phyloP scores from a whole-genome alignment of 2,797 vertebrate genomes.

The Phrynocephalus guinanensis region DNA sequence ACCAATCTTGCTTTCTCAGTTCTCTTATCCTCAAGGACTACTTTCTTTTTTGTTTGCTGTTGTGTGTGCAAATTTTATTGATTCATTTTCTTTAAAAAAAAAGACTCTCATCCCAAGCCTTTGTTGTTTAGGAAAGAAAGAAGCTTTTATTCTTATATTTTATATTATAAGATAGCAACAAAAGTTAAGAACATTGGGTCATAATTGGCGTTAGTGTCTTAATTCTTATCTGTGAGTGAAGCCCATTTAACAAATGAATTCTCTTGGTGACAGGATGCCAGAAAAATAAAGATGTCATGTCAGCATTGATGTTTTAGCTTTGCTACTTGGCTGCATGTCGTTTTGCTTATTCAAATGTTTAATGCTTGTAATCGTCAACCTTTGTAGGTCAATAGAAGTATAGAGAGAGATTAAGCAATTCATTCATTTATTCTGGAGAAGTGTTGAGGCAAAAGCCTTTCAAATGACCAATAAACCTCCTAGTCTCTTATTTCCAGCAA shows the following conservation, averaged over 20 bases:
- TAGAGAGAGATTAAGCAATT: slow-evolving; percentile 36
- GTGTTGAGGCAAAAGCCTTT: slow-evolving; percentile 27
- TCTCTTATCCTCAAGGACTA: not conserved
- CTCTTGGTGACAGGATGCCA: not conserved
- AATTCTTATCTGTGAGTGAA: slow-evolving; percentile 13
- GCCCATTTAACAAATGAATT: not conserved
- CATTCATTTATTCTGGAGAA: slow-evolving; percentile 10
- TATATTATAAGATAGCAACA: slow-evolving; percentile 13
- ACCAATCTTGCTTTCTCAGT: not conserved
- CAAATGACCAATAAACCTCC: slow-evolving; percentile 30
- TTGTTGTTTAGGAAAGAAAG: not conserved
- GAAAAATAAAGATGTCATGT: slow-evolving; percentile 9
- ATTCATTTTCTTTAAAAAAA: slow-evolving; percentile 36
- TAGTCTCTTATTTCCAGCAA: slow-evolving; percentile 39
- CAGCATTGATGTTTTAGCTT: slow-evolving; percentile 7
- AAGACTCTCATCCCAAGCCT: not conserved
- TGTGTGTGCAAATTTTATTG: slow-evolving; percentile 24
- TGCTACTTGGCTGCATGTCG: not conserved
- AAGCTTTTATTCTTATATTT: not conserved
- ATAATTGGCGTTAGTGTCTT: slow-evolving; percentile 12
- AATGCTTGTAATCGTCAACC: not conserved
- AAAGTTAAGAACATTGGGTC: not conserved
- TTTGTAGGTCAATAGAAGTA: slow-evolving; percentile 2
- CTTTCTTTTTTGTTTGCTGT: slow-evolving; percentile 13
- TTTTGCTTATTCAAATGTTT: not conserved